A percentile compares a stretch with the other conserved stretches of the same genome.
Conservation (phyloP, 30 jellyfish, hydroid and myxozoan species). For the Clytia hemisphaerica region DNA sequence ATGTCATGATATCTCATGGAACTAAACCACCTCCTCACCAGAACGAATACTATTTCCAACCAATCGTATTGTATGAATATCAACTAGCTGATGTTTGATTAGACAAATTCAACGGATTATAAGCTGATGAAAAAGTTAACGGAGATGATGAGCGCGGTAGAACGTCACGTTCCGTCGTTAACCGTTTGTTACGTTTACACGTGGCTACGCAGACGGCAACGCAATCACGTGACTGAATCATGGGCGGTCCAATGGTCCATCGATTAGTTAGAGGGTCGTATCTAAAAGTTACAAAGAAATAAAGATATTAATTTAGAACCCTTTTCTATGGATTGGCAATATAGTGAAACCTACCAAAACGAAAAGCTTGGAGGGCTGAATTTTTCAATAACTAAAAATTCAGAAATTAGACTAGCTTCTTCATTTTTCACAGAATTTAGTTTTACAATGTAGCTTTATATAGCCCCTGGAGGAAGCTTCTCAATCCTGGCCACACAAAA, state of each 20-base stretch:
- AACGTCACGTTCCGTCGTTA: too few species aligned
- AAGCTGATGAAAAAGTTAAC: too few species aligned
- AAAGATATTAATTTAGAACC: background rate
- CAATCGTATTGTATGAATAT: too few species aligned
- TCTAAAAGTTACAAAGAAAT: conserved; percentile 13
- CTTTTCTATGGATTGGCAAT: background rate
- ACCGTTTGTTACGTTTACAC: too few species aligned
- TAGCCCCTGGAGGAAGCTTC: background rate
- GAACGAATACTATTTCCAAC: too few species aligned
- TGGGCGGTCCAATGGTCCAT: conserved; percentile 74
- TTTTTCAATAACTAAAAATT: background rate
- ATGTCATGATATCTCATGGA: too few species aligned
- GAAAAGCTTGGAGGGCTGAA: background rate
- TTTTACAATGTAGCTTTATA: background rate
- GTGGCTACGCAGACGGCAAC: conserved; percentile 95
- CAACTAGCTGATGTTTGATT: too few species aligned
- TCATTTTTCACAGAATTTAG: background rate
- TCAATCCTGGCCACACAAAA: background rate
- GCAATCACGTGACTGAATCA: conserved; percentile 83
- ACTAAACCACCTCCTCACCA: too few species aligned
- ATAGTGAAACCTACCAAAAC: background rate
- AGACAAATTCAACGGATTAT: too few species aligned
- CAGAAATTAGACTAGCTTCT: too few species aligned
- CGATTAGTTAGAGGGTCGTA: conserved; percentile 88
- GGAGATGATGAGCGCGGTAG: too few species aligned